Base-by-base conservation (phyloP, 2,113 vertebrate species). In the Sula dactylatra region DNA sequence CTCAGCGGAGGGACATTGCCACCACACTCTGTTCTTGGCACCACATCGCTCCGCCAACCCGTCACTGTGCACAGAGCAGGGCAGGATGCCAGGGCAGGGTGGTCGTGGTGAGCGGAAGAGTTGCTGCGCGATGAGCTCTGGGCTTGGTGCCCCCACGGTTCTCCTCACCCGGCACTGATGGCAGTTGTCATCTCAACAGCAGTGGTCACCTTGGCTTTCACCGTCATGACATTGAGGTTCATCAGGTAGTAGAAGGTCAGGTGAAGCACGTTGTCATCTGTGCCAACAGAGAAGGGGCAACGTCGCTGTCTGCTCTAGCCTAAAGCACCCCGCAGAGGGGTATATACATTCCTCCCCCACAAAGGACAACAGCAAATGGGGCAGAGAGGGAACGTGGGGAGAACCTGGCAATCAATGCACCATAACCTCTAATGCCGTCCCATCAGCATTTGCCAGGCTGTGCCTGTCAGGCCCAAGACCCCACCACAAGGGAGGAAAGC, bases 201-300 rank as follows among this genome's bases (percentile, higher is more conserved):
- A 2, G 99, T 98, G 16, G 98, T 98, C 93, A 99, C 99, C 97
- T 98, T 99, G 91, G 98, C 98, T 95, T 99, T 99, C 80, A 99
- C 99, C 0, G 99, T 99, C 98, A 99, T 97, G 81, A 99, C 98
- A 16, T 99, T 99, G 98, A 99, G 99, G 98, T 99, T 99, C 99
- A 99, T 99, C 97, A 99, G 97, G 97, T 99, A 99, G 97, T 98
- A 99, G 98, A 99, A 99, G 92, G 97, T 99, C 87, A 99, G 98
- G 96, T 99, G 98, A 67, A 99, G 98, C 64, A 98, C 92, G 2
- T 99, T 99, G 73, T 98, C 98, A 77, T 99, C 99, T 99, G 97
- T 18, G 4, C 25, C 74, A n/a, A 72, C 38, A 88, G 47, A 92
- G 20, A 52, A 67, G 8, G 32, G 66, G 10, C 11, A 74, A 50